phyloP scores from a whole-genome alignment of 2,888 invertebrate genomes.

The Theodoxus fluviatilis region DNA sequence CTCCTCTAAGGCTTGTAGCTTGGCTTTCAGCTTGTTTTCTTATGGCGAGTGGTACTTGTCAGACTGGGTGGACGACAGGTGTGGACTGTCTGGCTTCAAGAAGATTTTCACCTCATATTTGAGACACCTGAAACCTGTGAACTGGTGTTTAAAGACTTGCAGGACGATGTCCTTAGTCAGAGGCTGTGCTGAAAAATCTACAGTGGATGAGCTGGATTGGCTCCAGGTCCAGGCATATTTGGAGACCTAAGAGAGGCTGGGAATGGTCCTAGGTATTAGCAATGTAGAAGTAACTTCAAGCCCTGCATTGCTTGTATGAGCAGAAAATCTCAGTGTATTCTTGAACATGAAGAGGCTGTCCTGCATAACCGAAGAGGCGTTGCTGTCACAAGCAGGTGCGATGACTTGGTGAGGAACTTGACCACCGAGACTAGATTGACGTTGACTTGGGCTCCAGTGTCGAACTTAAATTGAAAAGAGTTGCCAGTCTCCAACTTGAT shows the following conservation, averaged over 20 bases:
- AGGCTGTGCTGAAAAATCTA: not conserved
- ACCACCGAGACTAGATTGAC: not conserved
- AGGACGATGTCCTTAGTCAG: not conserved
- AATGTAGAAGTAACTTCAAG: too few relatives aligned
- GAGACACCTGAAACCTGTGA: not conserved
- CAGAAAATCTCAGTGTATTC: too few relatives aligned
- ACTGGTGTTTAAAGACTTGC: not conserved
- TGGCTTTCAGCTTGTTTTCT: not conserved
- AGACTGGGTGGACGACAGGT: not conserved
- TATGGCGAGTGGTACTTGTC: not conserved
- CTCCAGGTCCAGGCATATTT: not conserved
- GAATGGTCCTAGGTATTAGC: not conserved
- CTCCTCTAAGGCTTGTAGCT: not conserved
- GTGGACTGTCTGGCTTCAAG: not conserved
- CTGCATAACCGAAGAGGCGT: not conserved
- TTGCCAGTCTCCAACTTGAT: slow-evolving; percentile 5
- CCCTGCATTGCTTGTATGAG: too few relatives aligned
- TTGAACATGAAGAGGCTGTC: not conserved
- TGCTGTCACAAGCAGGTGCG: not conserved
- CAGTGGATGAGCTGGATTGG: too few relatives aligned
- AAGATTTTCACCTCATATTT: not conserved
- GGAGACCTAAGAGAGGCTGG: not conserved
- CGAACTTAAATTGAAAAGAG: not conserved
- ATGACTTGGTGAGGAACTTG: not conserved
- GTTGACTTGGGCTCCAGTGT: not conserved